These are phyloP conservation scores for Nudaria mundana DNA, from an alignment of 2,888 invertebrate species.

Conservation along the genomic window DNA sequence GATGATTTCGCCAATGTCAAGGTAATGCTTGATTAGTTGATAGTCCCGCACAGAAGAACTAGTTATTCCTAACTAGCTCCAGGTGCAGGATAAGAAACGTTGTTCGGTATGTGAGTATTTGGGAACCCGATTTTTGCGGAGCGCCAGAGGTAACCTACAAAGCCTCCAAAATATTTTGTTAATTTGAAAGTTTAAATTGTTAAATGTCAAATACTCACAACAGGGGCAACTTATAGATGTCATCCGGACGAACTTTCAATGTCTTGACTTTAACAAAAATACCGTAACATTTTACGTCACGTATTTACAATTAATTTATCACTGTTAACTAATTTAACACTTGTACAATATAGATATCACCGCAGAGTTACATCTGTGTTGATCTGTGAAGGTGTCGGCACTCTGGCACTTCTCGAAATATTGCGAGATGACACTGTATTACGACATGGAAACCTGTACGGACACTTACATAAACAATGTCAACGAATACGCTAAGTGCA, in stretches of 20 bases:
- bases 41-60: too few species aligned
- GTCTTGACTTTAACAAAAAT: constrained; percentile 11
- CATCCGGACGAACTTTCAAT: constrained; percentile 5
- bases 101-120: too few species aligned
- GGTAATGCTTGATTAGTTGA: too few species aligned
- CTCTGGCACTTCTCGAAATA: constrained; percentile 30
- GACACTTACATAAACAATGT: constrained; percentile 58
- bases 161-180: too few species aligned
- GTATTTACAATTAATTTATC: neutral
- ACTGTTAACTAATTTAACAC: constrained; percentile 1
- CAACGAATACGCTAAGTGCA: constrained; percentile 26
- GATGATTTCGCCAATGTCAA: too few species aligned
- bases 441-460: constrained; percentile 45
- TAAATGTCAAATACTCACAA: constrained; percentile 14
- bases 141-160: too few species aligned
- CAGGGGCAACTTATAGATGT: constrained; percentile 10
- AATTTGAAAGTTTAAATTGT: too few species aligned
- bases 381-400: constrained; percentile 33
- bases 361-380: constrained; percentile 29
- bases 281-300: constrained; percentile 2
- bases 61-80: too few species aligned
- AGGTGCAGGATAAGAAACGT: too few species aligned
- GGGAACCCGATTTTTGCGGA: too few species aligned
- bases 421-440: constrained; percentile 49
- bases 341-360: constrained; percentile 29